phyloP scores from a whole-genome alignment of 2,888 invertebrate genomes.

The Cistogaster globosa region DNA sequence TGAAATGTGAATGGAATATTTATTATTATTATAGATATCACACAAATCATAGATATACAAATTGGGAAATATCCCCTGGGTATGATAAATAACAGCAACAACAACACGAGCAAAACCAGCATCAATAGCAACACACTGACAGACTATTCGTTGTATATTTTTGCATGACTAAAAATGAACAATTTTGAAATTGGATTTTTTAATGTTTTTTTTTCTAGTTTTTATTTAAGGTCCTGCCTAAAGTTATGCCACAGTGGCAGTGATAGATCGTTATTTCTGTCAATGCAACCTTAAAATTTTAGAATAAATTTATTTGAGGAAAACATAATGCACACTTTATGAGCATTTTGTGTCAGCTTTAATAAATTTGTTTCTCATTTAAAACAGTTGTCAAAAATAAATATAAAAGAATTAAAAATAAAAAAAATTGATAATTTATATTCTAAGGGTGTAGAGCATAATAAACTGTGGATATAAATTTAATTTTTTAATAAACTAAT shows the following conservation, averaged over 20 bases:
- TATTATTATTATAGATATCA: constrained; percentile 64
- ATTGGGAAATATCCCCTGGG: constrained; percentile 59
- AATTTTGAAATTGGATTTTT: background rate
- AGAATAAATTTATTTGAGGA: constrained; percentile 23
- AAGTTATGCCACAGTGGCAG: constrained; percentile 33
- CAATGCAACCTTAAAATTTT: constrained; percentile 11
- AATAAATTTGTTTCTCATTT: background rate
- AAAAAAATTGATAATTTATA: constrained; percentile 43
- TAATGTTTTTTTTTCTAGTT: background rate
- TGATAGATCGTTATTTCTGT: background rate
- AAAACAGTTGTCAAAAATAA: background rate
- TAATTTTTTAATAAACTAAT: background rate
- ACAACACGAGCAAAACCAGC: background rate
- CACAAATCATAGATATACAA: constrained; percentile 65
- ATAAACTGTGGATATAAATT: constrained; percentile 2
- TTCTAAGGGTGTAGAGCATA: background rate
- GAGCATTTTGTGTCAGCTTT: constrained; percentile 23
- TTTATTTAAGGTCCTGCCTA: constrained; percentile 2
- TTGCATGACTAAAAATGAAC: background rate
- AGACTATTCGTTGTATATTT: background rate
- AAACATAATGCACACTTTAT: constrained; percentile 47
- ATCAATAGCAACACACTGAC: constrained; percentile 9
- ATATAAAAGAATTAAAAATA: background rate
- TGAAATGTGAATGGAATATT: constrained; percentile 61
- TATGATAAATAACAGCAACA: constrained; percentile 45